Base-by-base conservation (phyloP, 1,140 invertebrate genomes). In the Pogonomyrmex californicus region DNA sequence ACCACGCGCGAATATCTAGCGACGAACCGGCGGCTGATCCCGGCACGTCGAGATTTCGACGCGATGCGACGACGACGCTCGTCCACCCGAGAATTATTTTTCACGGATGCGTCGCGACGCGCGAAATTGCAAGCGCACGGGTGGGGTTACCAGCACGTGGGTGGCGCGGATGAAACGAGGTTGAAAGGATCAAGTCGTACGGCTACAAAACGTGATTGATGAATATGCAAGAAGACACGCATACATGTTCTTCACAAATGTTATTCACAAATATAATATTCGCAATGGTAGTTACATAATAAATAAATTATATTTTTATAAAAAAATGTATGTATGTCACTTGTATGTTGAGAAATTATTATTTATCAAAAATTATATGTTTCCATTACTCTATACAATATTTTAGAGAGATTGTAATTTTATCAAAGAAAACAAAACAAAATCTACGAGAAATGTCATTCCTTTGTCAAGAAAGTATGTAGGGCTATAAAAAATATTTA, bases 1-100 rank as follows among this genome's bases (percentile, higher is more conserved):
- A 66, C 49, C 66, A 58, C 83, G 76, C 70, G 85, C 66, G 75
- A 56, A 86, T 63, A 56, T 9, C 65, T 23, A 23, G 23, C 47
- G 38, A 3, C 62, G 1, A 12, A 33, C 47, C 54, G 76, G 54
- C 58, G 36, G 23, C 23, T 23, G 23, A 23, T 23, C 23, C 23
- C 41, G 75, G 58, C 60, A 12, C 76, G 78, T 71, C 66, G 63
- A 83, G 86, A 33, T 87, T 88, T 73, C 44, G 68, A 30, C 10
- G 12, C 56, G 56, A 30, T 10, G 30, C 47, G 12, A 23, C n/a
- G 12, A 23, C n/a, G 23, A 14, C 56, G 38, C 23, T 23, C 71
- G n/a, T 78, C 44, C 58, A 44, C 44, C 44, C 49, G 49, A 38
- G 10, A 73, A 82, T 82, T 44, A 82, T 82, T 82, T 82, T 81